Evolutionary conservation across 2,797 vertebrate genomes (phyloP).

Genomic region (Nothura maculosa): DNA sequence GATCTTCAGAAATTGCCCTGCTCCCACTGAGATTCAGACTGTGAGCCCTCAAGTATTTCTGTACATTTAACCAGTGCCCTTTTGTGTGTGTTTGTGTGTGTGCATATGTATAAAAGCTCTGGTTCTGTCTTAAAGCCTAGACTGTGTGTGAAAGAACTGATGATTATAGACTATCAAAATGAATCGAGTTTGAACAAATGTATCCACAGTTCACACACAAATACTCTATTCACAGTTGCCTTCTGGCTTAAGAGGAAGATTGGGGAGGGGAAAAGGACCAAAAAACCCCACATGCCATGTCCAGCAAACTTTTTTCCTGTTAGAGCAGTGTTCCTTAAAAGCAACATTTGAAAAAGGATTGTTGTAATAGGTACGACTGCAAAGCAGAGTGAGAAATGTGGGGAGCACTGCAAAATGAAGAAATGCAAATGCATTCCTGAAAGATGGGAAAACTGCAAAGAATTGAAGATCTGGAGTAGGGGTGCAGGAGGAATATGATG

Average conservation of each 20-base stretch:
- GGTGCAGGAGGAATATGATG: background rate
- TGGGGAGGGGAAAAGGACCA: background rate
- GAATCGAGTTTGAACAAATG: rapidly evolving
- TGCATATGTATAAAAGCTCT: background rate
- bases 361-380: background rate
- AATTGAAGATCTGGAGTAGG: background rate
- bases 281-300: background rate
- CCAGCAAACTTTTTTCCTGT: background rate
- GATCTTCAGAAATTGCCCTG: background rate
- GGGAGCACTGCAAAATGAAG: background rate
- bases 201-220: rapidly evolving
- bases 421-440: background rate
- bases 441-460: background rate
- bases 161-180: background rate
- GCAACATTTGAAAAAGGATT: background rate
- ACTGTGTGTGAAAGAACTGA: background rate
- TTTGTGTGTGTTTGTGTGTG: background rate
- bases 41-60: background rate
- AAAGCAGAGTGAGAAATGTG: background rate
- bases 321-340: background rate
- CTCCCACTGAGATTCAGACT: background rate
- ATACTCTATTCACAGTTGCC: background rate
- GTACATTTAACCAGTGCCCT: background rate
- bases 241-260: background rate
- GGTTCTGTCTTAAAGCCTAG: background rate